Evolutionary conservation across 2,113 vertebrate genomes (phyloP).

Genomic region (Xyrauchen texanus): DNA sequence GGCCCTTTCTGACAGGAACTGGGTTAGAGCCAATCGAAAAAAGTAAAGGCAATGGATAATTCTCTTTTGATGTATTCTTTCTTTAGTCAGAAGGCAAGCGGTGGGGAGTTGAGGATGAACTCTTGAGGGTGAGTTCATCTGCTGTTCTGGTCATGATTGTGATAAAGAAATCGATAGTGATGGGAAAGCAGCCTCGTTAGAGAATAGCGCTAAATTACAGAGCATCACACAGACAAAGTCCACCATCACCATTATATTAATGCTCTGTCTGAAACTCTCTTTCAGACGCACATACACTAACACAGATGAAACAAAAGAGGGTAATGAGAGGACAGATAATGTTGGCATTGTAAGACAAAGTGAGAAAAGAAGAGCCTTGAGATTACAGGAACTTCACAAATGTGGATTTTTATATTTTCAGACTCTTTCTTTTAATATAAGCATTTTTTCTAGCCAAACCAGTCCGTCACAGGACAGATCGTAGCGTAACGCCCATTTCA

Average conservation of each 20-base stretch:
- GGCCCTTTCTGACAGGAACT: conserved; percentile 4
- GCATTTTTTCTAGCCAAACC: too few relatives aligned
- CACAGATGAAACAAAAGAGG: background rate
- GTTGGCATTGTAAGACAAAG: too few relatives aligned
- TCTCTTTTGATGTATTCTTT: background rate
- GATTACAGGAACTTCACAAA: too few relatives aligned
- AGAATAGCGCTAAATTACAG: conserved; percentile 37
- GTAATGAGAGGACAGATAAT: background rate
- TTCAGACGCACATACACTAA: background rate
- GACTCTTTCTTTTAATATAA: too few relatives aligned
- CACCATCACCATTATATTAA: background rate
- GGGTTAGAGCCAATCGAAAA: background rate
- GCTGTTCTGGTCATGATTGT: conserved; percentile 28
- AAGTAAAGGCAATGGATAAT: background rate
- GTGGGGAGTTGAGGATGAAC: background rate
- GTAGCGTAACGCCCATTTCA: too few relatives aligned
- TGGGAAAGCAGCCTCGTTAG: conserved; percentile 13
- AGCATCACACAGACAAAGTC: conserved; percentile 5
- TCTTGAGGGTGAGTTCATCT: background rate
- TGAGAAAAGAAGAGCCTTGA: too few relatives aligned
- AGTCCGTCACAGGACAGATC: too few relatives aligned
- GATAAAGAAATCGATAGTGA: conserved; percentile 31
- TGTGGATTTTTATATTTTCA: too few relatives aligned
- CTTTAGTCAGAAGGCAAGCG: conserved; percentile 1
- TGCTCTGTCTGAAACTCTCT: background rate